Evolutionary conservation across 92 coral and sea anemone species (phyloP), one percentile per base, ranked within the genome.

Genomic region (Parazoanthus darwini): DNA sequence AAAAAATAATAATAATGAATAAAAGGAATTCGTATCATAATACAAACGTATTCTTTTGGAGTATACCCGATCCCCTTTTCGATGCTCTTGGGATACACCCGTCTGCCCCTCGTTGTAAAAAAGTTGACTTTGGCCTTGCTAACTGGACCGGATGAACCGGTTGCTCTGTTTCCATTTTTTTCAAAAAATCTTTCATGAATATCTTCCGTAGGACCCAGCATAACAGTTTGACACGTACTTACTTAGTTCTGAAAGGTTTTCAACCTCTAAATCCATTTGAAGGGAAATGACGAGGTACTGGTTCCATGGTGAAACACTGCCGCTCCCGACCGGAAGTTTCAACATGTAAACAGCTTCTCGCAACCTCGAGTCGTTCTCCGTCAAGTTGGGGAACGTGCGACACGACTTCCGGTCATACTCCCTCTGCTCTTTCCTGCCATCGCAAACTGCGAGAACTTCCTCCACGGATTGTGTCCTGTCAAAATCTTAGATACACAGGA

Each of bases 381-480:
- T 83, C 25, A 42, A 65, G 74, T 83, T 83, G 6, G 87, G 39
- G 26, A 83, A 71, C 1, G 65, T 75, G 65, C 67, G 87, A 50
- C 87, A 83, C 3, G 87, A 16, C 87, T 83, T 71, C 5, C 18
- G 33, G 46, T 83, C 87, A 15, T 70, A 67, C n/a, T 11, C 63
- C 23, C 77, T 70, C 14, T 23, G 87, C 20, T 70, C 63, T 13
- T 43, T 46, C 59, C 44, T 71, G 18, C 87, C 87, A 43, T 83
- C 87, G 16, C 87, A 83, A 70, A 71, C 16, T 29, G 63, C 16
- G 29, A 83, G 78, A 44, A 70, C 66, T 11, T 44, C 44, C 11
- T 83, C 46, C n/a, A n/a, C 67, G 11, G 87, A 83, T 35, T 46
- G 78, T 2, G 78, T 83, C 51, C 87, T 68, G 87, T 83, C 87